phyloP scores from a whole-genome alignment of 2,888 invertebrate genomes.

The Didymodactylos carnosus region DNA sequence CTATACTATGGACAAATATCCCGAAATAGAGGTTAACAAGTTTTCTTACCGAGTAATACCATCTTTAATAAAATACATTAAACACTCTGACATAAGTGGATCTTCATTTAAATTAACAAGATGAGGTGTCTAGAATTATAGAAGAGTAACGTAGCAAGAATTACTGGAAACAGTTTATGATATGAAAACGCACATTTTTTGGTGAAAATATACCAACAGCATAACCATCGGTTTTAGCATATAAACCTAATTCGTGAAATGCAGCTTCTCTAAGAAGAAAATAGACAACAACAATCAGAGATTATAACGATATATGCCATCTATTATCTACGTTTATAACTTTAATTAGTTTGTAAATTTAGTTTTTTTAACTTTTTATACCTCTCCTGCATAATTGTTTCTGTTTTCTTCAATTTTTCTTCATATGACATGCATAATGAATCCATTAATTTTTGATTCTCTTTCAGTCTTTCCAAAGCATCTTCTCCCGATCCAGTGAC shows the following conservation, averaged over 20 bases:
- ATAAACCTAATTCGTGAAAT: conserved; percentile 50
- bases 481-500: conserved; percentile 55
- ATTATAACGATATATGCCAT: neutral
- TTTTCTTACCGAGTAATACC: conserved; percentile 49
- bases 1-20: conserved; percentile 44
- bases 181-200: neutral
- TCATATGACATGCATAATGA: conserved; percentile 99
- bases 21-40: neutral
- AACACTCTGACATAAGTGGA: conserved; percentile 89
- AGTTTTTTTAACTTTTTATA: neutral
- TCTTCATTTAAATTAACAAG: conserved; percentile 94
- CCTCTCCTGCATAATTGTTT: conserved; percentile 48
- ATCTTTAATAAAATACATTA: conserved; percentile 90
- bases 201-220: conserved; percentile 97
- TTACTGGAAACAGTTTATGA: neutral
- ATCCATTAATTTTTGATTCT: conserved; percentile 90
- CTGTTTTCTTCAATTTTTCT: conserved; percentile 86
- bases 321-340: too few species aligned
- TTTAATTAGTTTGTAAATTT: too few species aligned
- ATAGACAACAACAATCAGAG: neutral
- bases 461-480: conserved; percentile 86
- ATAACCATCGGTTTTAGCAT: conserved; percentile 84
- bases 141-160: neutral
- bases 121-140: conserved; percentile 51
- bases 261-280: conserved; percentile 56